Conservation (phyloP, 2,113 vertebrate species). For the Dromas ardeola region DNA sequence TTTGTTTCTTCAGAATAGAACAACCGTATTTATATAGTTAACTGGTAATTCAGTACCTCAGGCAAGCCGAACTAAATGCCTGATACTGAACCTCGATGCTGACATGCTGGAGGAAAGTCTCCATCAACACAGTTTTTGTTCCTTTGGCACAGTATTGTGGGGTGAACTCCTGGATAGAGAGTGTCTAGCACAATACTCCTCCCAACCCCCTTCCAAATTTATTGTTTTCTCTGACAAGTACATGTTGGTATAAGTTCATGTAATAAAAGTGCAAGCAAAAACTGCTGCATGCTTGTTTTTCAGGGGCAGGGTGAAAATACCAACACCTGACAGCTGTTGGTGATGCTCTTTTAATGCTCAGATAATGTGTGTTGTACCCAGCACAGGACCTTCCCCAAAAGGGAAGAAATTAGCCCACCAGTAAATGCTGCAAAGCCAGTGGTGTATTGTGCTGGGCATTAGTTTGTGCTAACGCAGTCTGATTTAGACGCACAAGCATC, state of each 20-base stretch:
- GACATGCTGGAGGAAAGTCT: background rate
- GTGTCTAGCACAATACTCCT: background rate
- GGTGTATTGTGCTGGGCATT: background rate
- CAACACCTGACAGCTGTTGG: background rate
- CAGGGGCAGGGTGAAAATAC: background rate
- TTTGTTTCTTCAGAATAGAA: conserved; percentile 8
- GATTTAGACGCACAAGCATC: background rate
- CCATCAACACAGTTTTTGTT: background rate
- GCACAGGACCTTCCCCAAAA: background rate
- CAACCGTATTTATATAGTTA: background rate
- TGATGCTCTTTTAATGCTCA: background rate
- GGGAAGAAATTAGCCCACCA: background rate
- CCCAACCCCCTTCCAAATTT: background rate
- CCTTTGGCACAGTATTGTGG: background rate
- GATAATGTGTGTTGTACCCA: background rate
- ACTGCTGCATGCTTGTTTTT: background rate
- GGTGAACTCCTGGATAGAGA: background rate
- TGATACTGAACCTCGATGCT: background rate
- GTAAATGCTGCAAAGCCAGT: background rate
- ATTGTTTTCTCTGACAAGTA: background rate
- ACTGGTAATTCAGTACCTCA: background rate
- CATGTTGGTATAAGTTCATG: background rate
- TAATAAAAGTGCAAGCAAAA: background rate
- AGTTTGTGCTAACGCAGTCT: background rate
- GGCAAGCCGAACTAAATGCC: background rate